Base-by-base conservation (phyloP, 2,113 vertebrate species). In the Oreotrochilus melanogaster region DNA sequence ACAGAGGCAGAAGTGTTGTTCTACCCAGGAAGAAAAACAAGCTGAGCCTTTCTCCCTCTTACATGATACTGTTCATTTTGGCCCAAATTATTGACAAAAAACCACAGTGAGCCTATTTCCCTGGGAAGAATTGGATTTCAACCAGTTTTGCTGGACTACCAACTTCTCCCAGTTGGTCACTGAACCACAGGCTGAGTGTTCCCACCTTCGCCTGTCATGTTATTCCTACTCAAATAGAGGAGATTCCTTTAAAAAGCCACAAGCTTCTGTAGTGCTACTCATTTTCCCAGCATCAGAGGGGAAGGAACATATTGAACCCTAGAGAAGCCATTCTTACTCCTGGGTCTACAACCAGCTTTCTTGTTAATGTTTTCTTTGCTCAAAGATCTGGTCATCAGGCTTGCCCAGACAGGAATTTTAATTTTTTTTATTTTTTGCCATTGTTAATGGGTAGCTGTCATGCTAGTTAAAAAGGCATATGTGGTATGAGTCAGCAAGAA, bases 371-470 rank as follows among this genome's bases (percentile, higher is more conserved):
- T 47, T 37, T 42, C 12, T 43, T 56, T 43, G 33, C 64, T 80
- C 28, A 76, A 43, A 84, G 88, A 45, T 54, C 31, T 58, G 42
- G 56, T 54, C 48, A 22, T 72, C 43, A 75, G 42, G 33, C 48
- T 89, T 79, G 54, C 4, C 23, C 73, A 88, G 42, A 57, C 27
- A 60, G 54, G 64, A 66, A 11, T 53, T 35, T 13, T 35, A 47
- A 21, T 47, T 47, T 61, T 33, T 39, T 39, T 54, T 60, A 51
- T 12, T 16, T 47, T 74, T 80, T 90, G 48, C 47, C 50, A 24
- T 50, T 56, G 64, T 86, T 94, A 95, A 86, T 83, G 62, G 78
- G 23, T 90, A 96, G 86, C 67, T 78, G 62, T 53, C 67, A 69
- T 3, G 6, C 67, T 25, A 48, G 54, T 75, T 93, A 85, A 85